Evolutionary conservation across 2,113 vertebrate genomes (phyloP), one percentile per base, ranked within the genome.

Genomic region (Fulmarus glacialis): DNA sequence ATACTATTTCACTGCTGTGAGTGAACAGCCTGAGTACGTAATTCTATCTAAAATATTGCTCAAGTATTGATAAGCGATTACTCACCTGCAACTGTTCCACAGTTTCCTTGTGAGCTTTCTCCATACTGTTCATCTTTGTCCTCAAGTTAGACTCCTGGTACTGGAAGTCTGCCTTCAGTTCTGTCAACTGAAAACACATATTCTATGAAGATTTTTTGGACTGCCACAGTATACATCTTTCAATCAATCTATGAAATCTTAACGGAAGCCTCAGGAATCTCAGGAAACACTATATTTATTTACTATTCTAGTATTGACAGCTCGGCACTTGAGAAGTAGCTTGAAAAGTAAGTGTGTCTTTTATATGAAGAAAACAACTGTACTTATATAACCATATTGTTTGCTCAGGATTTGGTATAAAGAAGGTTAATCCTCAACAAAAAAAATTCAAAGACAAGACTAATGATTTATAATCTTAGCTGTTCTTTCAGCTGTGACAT

Each of bases 61-160:
- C 18, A 43, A 72, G n/a, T 27, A 75, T 0, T 24, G 5, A 55
- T 11, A 77, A 64, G 21, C 55, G 67, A 43, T 15, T 67, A 87
- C 84, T 75, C 96, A 99, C 99, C 99, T 99, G 99, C 94, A 99
- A 98, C 82, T 99, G 99, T 97, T 99, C 99, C 98, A 99, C 99
- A 74, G 99, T 95, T 97, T 99, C 99, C 96, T 99, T 99, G 98
- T 99, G 99, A 48, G 99, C 98, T 92, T 99, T 99, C 93, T 99
- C 99, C 99, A 99, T 99, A 97, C 99, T 99, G 98, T 99, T 99
- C 99, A 99, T 99, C 97, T 99, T 99, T 60, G 99, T 98, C 97
- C 99, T 99, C 98, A 99, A 99, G 93, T 99, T 99, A 84, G 99
- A 99, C 87, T 99, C 99, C 97, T 99, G 99, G 96, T 99, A 99